Base-by-base conservation (phyloP, 2,113 vertebrate species). In the Salvelinus fontinalis region DNA sequence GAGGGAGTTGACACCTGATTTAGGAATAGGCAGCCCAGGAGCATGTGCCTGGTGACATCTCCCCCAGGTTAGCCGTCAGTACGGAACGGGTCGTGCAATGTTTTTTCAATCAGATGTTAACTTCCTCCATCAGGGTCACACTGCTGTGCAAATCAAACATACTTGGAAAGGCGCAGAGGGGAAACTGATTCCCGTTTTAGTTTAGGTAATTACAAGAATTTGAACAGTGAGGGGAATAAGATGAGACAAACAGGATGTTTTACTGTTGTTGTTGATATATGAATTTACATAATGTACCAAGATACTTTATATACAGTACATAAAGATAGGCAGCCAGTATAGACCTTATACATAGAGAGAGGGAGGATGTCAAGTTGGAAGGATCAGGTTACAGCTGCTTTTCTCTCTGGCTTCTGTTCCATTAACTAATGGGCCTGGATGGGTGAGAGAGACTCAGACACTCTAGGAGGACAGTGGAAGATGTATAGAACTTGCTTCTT, bases 371-470 rank as follows among this genome's bases (percentile, higher is more conserved):
- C 2, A 2, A 82, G 20, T 8, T 73, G 57, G 7, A 72, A 3
- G 29, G 54, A 82, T 88, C 85, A 77, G 74, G 74, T 88, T 86
- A 81, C 80, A 76, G 54, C 9, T 26, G 5, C 54, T 72, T 54
- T 72, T 60, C 49, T 59, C 75, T 7, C 74, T 62, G 12, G 26
- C 24, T 75, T 85, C 78, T 24, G 70, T 70, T 88, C 78, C 84
- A 83, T 85, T 83, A 84, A 74, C 79, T 84, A 78, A 85, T 82
- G 81, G 0, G 18, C 39, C 0, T 70, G 64, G 29, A 22, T 68
- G 65, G 11, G 65, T 26, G 31, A 20, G 31, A 71, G 71, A 12
- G 71, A 27, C n/a, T 68, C 67, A 68, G 67, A 7, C 29, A 14
- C 59, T 22, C 2, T n/a, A 62, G n/a, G 16, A 62, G n/a, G 20